These are phyloP conservation scores for Peromyscus californicus DNA, from an alignment of 2,113 vertebrate genomes.

Conservation along the genomic window DNA sequence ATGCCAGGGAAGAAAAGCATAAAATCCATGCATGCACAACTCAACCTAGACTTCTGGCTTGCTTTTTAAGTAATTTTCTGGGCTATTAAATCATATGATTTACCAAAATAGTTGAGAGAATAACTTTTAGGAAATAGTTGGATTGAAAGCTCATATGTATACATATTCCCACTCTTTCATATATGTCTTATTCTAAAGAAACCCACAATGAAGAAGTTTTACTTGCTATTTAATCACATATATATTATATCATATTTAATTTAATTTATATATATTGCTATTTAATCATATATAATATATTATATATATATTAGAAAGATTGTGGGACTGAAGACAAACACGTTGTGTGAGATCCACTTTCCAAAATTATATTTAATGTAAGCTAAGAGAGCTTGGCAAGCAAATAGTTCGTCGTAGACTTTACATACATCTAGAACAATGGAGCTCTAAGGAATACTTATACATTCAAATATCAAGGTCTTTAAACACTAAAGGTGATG, in stretches of 20 bases:
- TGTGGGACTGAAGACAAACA: constrained; percentile 23
- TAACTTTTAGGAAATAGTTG: neutral
- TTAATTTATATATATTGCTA: too few relatives aligned
- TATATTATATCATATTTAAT: neutral
- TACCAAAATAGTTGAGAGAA: constrained; percentile 25
- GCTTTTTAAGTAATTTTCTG: constrained; percentile 28
- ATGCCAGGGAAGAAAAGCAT: neutral
- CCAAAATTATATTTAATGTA: constrained; percentile 1
- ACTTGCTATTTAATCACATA: constrained; percentile 7
- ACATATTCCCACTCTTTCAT: constrained; percentile 4
- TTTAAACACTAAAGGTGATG: neutral
- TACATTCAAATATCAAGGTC: constrained; percentile 27
- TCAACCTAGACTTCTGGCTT: constrained; percentile 7
- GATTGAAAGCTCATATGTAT: neutral
- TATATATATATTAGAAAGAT: neutral
- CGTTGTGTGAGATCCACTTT: neutral
- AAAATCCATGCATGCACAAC: constrained; percentile 10
- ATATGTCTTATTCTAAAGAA: neutral
- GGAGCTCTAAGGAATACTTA: neutral
- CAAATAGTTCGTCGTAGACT: constrained; percentile 23
- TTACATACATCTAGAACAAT: neutral
- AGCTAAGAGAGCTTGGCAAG: neutral
- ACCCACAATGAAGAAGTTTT: neutral
- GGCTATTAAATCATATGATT: neutral
- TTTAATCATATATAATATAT: neutral